Conservation (phyloP, 2,797 vertebrate genomes). For the Gallinago nigripennis region DNA sequence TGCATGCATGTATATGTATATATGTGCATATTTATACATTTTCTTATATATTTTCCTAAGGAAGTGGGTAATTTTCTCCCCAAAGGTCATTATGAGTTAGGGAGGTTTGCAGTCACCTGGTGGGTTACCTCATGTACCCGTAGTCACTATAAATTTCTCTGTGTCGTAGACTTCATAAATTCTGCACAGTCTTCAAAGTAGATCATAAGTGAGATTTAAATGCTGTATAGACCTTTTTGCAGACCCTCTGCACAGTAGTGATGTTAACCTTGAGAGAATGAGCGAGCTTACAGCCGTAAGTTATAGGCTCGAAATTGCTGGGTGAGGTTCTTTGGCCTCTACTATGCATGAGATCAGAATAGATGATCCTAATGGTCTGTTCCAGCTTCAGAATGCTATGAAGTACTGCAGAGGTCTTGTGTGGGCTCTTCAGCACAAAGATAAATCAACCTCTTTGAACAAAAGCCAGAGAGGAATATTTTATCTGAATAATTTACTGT, state of each 20-base stretch:
- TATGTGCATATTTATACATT: not conserved
- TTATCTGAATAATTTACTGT: constrained; percentile 58
- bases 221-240: constrained; percentile 30
- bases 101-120: not conserved
- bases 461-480: constrained; percentile 60
- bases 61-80: not conserved
- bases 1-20: not conserved
- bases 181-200: constrained; percentile 18
- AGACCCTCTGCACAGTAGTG: constrained; percentile 14
- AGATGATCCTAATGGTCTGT: constrained; percentile 41
- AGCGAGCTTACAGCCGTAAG: constrained; percentile 4
- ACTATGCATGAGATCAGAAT: constrained; percentile 58
- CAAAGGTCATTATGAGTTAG: not conserved
- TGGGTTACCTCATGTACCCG: constrained; percentile 36
- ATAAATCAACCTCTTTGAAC: constrained; percentile 60
- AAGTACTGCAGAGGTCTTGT: constrained; percentile 56
- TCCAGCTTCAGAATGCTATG: constrained; percentile 31
- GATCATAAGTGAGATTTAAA: constrained; percentile 42
- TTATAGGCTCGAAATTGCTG: constrained; percentile 47
- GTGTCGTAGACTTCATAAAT: constrained; percentile 35
- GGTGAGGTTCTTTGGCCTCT: constrained; percentile 60
- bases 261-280: constrained; percentile 53
- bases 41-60: not conserved
- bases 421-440: constrained; percentile 43
- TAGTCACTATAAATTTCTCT: constrained; percentile 30